Percentiles rank a stretch among this genome's conserved stretches.
Conservation (phyloP, 2,888 invertebrate species). For the Acheta domesticus region DNA sequence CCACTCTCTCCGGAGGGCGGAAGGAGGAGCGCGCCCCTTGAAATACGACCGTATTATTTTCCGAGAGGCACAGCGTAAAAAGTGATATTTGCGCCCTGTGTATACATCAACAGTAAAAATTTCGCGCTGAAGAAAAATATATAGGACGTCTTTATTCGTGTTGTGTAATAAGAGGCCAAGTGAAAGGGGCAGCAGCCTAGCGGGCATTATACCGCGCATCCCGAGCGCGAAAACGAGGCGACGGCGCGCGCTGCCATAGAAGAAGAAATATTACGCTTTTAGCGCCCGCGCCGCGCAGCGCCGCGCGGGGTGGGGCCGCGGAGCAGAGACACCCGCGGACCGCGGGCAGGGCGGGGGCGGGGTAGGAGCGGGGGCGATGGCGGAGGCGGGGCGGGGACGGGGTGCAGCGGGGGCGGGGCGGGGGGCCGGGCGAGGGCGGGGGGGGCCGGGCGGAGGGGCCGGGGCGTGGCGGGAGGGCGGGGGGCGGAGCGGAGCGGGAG, state of each 20-base stretch:
- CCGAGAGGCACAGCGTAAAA: not conserved
- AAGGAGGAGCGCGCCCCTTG: not conserved
- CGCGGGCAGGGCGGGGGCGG: too few relatives aligned
- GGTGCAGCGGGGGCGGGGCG: too few relatives aligned
- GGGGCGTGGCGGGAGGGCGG: too few relatives aligned
- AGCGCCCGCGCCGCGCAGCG: not conserved
- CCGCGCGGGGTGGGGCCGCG: too few relatives aligned
- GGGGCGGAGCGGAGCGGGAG: too few relatives aligned
- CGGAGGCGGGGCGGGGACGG: too few relatives aligned
- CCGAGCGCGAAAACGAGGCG: not conserved
- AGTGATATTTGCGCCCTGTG: constrained; percentile 5
- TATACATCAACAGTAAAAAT: not conserved
- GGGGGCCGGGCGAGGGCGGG: too few relatives aligned
- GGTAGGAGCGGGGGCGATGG: too few relatives aligned
- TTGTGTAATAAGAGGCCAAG: not conserved
- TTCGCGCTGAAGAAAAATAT: not conserved
- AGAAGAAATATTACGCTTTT: constrained; percentile 9
- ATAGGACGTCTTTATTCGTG: constrained; percentile 9
- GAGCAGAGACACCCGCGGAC: too few relatives aligned
- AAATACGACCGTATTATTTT: constrained; percentile 1
- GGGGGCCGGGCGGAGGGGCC: too few relatives aligned
- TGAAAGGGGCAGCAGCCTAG: not conserved
- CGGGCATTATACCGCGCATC: not conserved
- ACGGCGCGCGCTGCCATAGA: not conserved
- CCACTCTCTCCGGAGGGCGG: not conserved